phyloP scores from a whole-genome alignment of 2,888 invertebrate genomes.

The Diarsia rubi region DNA sequence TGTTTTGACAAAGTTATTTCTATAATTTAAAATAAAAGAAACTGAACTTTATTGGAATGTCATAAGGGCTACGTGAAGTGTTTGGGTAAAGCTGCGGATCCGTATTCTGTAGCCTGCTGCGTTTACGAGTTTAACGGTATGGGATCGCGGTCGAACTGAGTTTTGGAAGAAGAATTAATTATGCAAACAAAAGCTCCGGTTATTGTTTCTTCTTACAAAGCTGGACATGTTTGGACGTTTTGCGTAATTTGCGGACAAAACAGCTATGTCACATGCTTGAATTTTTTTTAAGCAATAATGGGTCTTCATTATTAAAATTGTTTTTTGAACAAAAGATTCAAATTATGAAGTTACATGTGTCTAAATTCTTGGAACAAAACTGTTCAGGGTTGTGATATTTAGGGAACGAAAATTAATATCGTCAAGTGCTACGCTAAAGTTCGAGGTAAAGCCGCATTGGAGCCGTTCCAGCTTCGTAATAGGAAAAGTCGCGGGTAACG shows the following conservation, averaged over 20 bases:
- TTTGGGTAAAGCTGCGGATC: conserved; percentile 61
- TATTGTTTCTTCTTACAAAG: conserved; percentile 85
- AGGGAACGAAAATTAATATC: conserved; percentile 55
- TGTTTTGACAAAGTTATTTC: conserved; percentile 51
- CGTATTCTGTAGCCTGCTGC: conserved; percentile 78
- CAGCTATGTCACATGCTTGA: conserved; percentile 74
- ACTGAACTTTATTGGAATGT: conserved; percentile 55
- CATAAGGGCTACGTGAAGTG: conserved; percentile 59
- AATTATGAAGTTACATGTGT: conserved; percentile 49
- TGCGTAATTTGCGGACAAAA: conserved; percentile 87
- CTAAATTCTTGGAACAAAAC: conserved; percentile 18
- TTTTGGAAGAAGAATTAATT: conserved; percentile 86
- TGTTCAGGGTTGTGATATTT: conserved; percentile 36
- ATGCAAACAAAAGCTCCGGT: conserved; percentile 85
- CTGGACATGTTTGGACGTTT: conserved; percentile 87
- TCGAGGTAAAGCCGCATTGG: conserved; percentile 70
- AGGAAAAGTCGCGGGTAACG: conserved; percentile 69
- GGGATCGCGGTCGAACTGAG: conserved; percentile 84
- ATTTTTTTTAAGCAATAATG: conserved; percentile 54
- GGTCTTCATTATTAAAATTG: conserved; percentile 46
- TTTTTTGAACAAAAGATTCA: conserved; percentile 27
- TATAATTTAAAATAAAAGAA: conserved; percentile 36
- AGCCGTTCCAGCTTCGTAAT: conserved; percentile 73
- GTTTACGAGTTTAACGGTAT: conserved; percentile 87
- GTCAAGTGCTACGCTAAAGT: conserved; percentile 64